These are phyloP conservation scores for Drosophila pseudoananassae DNA, from an alignment of 1,140 invertebrate genomes.

Conservation along the genomic window DNA sequence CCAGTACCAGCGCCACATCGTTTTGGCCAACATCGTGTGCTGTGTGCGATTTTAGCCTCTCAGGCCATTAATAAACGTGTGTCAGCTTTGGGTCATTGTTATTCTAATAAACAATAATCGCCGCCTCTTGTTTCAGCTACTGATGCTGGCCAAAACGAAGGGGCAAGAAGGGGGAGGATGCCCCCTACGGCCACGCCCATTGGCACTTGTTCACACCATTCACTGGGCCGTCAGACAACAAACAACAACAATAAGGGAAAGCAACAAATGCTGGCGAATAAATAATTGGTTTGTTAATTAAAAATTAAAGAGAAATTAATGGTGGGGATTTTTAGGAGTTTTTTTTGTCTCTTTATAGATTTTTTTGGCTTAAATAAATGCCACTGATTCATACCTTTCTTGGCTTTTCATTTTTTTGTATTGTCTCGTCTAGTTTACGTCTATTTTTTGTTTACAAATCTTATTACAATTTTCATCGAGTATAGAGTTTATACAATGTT, in stretches of 20 bases:
- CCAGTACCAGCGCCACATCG: slow-evolving; percentile 6
- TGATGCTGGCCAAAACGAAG: slow-evolving; percentile 10
- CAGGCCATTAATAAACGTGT: slow-evolving; percentile 40
- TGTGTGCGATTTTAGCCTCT: slow-evolving; percentile 25
- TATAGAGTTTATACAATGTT: no score
- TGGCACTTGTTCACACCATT: slow-evolving; percentile 40
- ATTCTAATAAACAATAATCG: slow-evolving; percentile 52
- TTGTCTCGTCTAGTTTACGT: no score
- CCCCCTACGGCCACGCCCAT: slow-evolving; percentile 16
- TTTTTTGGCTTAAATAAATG: no score
- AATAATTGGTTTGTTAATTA: slow-evolving; percentile 2
- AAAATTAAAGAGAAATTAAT: slow-evolving; percentile 3
- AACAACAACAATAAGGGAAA: neutral
- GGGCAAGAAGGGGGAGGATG: neutral
- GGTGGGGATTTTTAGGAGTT: neutral
- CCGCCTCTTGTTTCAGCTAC: slow-evolving; percentile 38
- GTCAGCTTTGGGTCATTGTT: slow-evolving; percentile 48
- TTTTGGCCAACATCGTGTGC: slow-evolving; percentile 6
- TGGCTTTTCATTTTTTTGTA: no score
- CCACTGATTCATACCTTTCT: no score
- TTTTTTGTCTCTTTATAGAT: neutral
- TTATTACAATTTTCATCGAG: no score
- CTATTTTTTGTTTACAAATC: no score
- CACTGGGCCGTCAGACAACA: slow-evolving; percentile 6
- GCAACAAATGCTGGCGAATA: slow-evolving; percentile 8